A percentile compares a stretch with the other conserved stretches of the same genome.
Evolutionary conservation across 2,113 vertebrate species (phyloP).

Genomic region (Smithornis capensis): DNA sequence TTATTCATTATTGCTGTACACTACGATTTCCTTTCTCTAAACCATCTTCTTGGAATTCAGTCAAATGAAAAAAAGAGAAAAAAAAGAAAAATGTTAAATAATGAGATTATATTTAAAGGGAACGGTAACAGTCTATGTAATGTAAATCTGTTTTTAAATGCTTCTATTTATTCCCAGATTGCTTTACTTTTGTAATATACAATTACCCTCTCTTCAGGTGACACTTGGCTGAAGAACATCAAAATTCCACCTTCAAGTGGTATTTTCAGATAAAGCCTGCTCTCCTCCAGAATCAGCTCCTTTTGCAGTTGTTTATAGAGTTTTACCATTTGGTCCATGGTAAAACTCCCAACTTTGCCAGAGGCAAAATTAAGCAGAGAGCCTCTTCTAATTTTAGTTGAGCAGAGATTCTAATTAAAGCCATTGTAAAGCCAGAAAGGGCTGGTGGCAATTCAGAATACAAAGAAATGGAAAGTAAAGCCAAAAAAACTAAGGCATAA

Average conservation of each 20-base stretch:
- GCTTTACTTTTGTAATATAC: neutral
- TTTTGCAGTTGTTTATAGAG: neutral
- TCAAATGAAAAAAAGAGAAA: neutral
- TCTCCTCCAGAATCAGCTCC: neutral
- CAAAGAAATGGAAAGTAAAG: conserved; percentile 24
- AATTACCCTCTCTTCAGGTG: conserved; percentile 29
- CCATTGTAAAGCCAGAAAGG: neutral
- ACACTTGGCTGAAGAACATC: conserved; percentile 25
- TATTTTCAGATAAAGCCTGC: neutral
- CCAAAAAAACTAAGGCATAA: conserved; percentile 29
- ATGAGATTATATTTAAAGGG: neutral
- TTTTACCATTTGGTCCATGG: neutral
- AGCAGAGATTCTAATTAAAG: neutral
- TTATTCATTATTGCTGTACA: conserved; percentile 6
- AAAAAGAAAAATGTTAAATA: neutral
- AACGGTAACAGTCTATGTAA: neutral
- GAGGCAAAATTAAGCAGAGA: neutral
- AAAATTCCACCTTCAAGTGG: neutral
- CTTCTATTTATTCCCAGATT: conserved; percentile 28
- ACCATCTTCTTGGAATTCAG: neutral
- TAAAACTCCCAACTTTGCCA: neutral
- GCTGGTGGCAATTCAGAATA: neutral
- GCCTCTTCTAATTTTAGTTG: neutral
- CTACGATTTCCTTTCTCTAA: neutral
- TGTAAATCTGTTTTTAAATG: neutral